Evolutionary conservation across 2,797 vertebrate species (phyloP).

Genomic region (Pseudochirops cupreus): DNA sequence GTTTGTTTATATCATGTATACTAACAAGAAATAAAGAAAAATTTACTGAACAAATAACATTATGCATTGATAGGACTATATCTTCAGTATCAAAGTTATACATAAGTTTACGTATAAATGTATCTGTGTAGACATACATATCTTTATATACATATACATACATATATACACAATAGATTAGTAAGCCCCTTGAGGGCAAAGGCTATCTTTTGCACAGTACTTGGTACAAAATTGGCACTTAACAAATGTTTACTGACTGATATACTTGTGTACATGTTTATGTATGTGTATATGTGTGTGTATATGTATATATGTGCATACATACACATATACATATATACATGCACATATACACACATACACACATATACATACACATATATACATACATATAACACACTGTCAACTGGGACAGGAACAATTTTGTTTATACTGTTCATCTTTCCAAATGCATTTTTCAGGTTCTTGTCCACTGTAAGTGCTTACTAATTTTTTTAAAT

Average conservation of each 20-base stretch:
- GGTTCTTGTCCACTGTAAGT: not conserved
- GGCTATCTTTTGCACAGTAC: not conserved
- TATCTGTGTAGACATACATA: not conserved
- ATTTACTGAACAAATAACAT: not conserved
- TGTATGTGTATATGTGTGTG: no score
- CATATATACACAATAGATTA: not conserved
- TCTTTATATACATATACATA: not conserved
- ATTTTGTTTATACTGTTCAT: not conserved
- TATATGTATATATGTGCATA: no score
- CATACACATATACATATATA: no score
- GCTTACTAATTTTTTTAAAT: not conserved
- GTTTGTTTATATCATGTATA: not conserved
- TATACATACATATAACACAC: no score
- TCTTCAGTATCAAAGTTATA: not conserved
- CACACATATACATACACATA: no score
- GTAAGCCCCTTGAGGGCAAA: not conserved
- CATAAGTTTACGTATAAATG: not conserved
- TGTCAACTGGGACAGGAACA: not conserved
- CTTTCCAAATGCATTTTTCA: not conserved
- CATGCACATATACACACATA: no score
- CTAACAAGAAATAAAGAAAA: not conserved
- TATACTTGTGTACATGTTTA: not conserved
- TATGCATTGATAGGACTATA: not conserved
- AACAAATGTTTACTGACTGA: not conserved
- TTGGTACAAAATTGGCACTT: not conserved